A percentile compares a stretch with the other conserved stretches of the same genome.
These are phyloP conservation scores for Campoletis sonorensis DNA, from an alignment of 1,140 invertebrate species.

Conservation along the genomic window DNA sequence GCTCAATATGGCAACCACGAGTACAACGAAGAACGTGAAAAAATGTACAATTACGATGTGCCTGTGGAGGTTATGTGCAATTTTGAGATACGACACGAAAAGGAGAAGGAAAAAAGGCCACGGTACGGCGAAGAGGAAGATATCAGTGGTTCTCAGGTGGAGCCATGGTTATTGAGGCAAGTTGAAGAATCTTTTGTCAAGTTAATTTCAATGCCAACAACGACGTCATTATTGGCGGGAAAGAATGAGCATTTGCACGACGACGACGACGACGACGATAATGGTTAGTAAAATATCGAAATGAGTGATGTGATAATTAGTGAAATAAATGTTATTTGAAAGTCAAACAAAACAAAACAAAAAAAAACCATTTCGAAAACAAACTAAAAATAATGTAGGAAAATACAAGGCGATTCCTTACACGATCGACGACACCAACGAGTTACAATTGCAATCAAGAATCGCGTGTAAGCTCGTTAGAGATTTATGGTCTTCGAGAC, in stretches of 20 bases:
- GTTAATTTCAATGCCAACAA: slow-evolving; percentile 55
- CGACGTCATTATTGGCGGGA: neutral
- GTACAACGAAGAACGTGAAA: slow-evolving; percentile 68
- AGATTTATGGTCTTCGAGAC: slow-evolving; percentile 59
- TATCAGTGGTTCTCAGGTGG: slow-evolving; percentile 28
- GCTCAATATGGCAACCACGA: slow-evolving; percentile 71
- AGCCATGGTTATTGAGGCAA: slow-evolving; percentile 71
- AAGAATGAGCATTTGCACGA: neutral
- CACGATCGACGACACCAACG: slow-evolving; percentile 59
- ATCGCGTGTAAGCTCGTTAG: slow-evolving; percentile 60
- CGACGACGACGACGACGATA: neutral
- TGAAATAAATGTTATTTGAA: neutral
- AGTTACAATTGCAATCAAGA: slow-evolving; percentile 63
- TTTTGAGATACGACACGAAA: slow-evolving; percentile 34
- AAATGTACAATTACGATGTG: slow-evolving; percentile 55
- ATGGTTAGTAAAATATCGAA: slow-evolving; percentile 13
- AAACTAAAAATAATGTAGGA: slow-evolving; percentile 39
- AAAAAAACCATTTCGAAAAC: slow-evolving; percentile 21
- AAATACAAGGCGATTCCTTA: slow-evolving; percentile 59
- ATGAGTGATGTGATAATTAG: neutral
- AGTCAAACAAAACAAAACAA: slow-evolving; percentile 23
- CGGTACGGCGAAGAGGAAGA: neutral
- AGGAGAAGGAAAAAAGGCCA: slow-evolving; percentile 18
- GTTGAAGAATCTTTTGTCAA: slow-evolving; percentile 69
- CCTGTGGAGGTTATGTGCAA: slow-evolving; percentile 39